Percentiles rank a stretch among this genome's conserved stretches.
These are phyloP conservation scores for Palaemon carinicauda DNA, from an alignment of 1,140 invertebrate species.

Conservation along the genomic window DNA sequence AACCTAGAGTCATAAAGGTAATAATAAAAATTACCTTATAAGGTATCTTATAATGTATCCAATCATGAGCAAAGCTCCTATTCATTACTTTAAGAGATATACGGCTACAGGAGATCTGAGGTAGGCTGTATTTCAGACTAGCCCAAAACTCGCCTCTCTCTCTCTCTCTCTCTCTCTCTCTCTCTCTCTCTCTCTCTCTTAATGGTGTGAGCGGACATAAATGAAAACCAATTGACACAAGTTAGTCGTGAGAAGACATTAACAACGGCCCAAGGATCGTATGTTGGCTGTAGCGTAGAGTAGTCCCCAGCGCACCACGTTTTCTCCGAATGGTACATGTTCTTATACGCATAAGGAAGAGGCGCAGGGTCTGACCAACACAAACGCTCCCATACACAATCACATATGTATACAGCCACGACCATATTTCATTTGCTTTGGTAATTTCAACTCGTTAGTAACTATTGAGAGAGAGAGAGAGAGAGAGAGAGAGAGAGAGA, in stretches of 20 bases:
- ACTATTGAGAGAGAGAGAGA: neutral
- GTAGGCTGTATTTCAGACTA: too few relatives aligned
- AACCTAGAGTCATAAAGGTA: too few relatives aligned
- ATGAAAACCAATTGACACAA: conserved; percentile 6
- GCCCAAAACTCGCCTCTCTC: neutral
- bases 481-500: conserved; percentile 23
- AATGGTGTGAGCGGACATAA: conserved; percentile 18
- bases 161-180: neutral
- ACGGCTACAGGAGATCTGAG: too few relatives aligned
- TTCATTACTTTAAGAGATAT: too few relatives aligned
- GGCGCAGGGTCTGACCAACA: neutral
- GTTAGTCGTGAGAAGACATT: conserved; percentile 3
- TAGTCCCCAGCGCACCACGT: neutral
- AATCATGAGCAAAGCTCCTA: too few relatives aligned
- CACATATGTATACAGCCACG: neutral
- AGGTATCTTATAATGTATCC: too few relatives aligned
- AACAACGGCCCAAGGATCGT: too few relatives aligned
- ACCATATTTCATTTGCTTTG: too few relatives aligned
- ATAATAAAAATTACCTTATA: too few relatives aligned
- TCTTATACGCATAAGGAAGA: neutral
- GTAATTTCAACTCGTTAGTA: neutral
- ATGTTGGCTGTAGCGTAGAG: too few relatives aligned
- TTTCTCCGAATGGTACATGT: neutral
- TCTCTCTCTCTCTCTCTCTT: neutral
- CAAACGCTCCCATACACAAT: conserved; percentile 8